Percentiles rank a stretch among this genome's conserved stretches.
phyloP scores from a whole-genome alignment of 2,888 invertebrate genomes.

The Rosalia funebris region DNA sequence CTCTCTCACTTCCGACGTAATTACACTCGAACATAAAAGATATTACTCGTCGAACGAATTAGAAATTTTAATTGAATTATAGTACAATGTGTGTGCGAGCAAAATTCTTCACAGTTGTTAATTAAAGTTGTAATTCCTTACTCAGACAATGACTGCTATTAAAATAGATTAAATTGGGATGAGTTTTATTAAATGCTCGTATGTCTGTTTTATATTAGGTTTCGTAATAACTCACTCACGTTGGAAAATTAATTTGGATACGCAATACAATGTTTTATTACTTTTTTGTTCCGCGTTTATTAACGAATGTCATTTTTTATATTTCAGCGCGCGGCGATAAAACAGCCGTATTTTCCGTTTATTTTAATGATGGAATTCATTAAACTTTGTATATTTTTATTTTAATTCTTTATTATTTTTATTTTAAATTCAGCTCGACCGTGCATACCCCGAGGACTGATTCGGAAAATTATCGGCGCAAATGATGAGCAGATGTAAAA shows the following conservation, averaged over 20 bases:
- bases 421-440: constrained; percentile 14
- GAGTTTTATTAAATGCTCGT: constrained; percentile 62
- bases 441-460: constrained; percentile 3
- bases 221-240: constrained; percentile 57
- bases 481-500: too few species aligned
- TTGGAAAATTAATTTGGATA: constrained; percentile 56
- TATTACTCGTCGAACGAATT: constrained; percentile 57
- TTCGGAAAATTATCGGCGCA: constrained; percentile 20
- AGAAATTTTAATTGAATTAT: constrained; percentile 57
- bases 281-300: constrained; percentile 22
- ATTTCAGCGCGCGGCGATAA: constrained; percentile 4
- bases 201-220: constrained; percentile 58
- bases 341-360: constrained; percentile 11
- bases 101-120: constrained; percentile 59
- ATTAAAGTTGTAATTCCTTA: constrained; percentile 64
- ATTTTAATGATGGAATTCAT: constrained; percentile 24
- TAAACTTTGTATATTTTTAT: constrained; percentile 15
- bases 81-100: constrained; percentile 51
- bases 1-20: constrained; percentile 7
- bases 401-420: constrained; percentile 21
- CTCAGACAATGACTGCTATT: constrained; percentile 63
- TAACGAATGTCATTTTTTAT: constrained; percentile 21
- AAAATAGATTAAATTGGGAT: constrained; percentile 64
- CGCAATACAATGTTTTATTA: constrained; percentile 25
- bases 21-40: constrained; percentile 48